Percentiles rank a stretch among this genome's conserved stretches.
phyloP scores from a whole-genome alignment of 2,113 vertebrate genomes.

The Muntiacus reevesi region DNA sequence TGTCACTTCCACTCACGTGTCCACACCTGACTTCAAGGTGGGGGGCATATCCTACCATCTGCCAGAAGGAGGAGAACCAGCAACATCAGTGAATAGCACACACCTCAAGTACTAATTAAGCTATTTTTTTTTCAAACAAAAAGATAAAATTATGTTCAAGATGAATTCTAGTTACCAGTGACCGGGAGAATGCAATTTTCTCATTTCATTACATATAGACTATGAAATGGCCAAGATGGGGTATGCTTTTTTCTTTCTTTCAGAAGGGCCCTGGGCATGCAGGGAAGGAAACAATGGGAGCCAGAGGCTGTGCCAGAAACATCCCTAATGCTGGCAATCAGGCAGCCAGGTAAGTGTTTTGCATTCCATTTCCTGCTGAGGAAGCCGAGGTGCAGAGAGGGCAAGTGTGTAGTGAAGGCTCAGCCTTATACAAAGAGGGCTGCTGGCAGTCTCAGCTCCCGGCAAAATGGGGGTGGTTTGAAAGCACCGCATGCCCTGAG shows the following conservation, averaged over 20 bases:
- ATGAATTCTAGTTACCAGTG: not conserved
- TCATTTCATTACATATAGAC: not conserved
- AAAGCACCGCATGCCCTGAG: not conserved
- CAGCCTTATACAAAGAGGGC: not conserved
- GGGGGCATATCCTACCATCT: not conserved
- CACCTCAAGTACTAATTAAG: not conserved
- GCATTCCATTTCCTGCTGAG: not conserved
- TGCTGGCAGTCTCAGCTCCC: not conserved
- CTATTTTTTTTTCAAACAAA: not conserved
- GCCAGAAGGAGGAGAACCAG: not conserved
- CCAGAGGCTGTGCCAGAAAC: not conserved
- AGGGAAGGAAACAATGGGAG: not conserved
- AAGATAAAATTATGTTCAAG: not conserved
- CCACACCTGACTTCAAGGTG: not conserved
- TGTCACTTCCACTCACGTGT: not conserved
- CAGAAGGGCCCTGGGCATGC: not conserved
- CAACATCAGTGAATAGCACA: not conserved
- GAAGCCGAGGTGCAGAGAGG: not conserved
- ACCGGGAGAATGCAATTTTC: not conserved
- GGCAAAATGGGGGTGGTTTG: not conserved
- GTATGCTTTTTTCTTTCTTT: not conserved
- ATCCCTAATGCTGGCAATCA: not conserved
- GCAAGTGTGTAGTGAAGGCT: not conserved
- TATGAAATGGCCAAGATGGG: not conserved
- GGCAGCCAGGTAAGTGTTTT: not conserved